These are phyloP conservation scores for Coilia nasus DNA, from an alignment of 2,797 vertebrate genomes.

Conservation along the genomic window DNA sequence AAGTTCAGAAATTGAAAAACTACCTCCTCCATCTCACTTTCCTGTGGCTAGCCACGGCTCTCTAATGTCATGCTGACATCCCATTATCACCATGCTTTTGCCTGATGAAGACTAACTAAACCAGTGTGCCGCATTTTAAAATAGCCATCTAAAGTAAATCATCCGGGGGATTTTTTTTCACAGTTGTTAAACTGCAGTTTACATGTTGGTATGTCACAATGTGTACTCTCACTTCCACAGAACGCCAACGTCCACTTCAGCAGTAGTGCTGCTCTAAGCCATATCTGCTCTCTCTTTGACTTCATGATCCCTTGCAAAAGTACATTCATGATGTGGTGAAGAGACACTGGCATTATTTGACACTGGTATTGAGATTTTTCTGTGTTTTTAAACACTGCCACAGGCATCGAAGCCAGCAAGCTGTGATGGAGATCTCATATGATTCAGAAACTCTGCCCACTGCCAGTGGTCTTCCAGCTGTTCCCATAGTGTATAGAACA, in stretches of 20 bases:
- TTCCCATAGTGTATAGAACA: neutral
- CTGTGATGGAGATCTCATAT: slow-evolving; percentile 27
- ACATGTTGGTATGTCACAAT: neutral
- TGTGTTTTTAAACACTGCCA: slow-evolving; percentile 30
- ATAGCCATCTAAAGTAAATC: neutral
- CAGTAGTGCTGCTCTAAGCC: neutral
- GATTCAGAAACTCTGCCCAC: slow-evolving; percentile 25
- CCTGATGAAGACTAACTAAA: neutral
- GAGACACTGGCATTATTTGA: slow-evolving; percentile 43
- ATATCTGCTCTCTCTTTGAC: slow-evolving; percentile 35
- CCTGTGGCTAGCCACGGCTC: neutral
- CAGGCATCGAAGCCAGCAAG: slow-evolving; percentile 6
- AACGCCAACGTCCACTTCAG: neutral
- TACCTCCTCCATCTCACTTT: slow-evolving; percentile 13
- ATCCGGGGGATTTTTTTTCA: neutral
- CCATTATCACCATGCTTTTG: neutral
- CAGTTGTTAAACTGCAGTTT: neutral
- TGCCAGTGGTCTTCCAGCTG: neutral
- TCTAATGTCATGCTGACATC: neutral
- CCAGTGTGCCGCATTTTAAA: neutral
- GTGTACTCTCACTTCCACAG: neutral
- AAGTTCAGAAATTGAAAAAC: neutral
- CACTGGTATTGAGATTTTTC: slow-evolving; percentile 42
- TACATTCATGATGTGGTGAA: slow-evolving; percentile 32
- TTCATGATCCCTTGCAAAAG: slow-evolving; percentile 22